Conservation (phyloP, 2,113 vertebrate genomes). For the Hippocampus barbouri region DNA sequence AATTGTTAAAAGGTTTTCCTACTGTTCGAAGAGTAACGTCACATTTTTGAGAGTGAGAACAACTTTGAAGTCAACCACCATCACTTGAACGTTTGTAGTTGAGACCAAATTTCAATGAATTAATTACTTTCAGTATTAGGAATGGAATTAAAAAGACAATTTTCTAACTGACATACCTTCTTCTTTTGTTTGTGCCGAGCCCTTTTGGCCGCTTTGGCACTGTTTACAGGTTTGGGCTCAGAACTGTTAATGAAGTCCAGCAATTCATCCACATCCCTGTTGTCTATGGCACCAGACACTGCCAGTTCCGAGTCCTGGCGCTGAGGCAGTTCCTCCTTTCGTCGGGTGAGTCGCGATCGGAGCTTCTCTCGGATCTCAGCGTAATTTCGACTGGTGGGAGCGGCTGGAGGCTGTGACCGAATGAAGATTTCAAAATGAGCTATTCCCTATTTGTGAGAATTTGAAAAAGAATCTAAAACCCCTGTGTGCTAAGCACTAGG, state of each 20-base stretch:
- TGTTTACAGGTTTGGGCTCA: slow-evolving; percentile 93
- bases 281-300: slow-evolving; percentile 76
- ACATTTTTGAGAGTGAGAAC: too few species aligned
- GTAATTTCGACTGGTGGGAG: slow-evolving; percentile 96
- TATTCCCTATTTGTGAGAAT: not conserved
- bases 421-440: not conserved
- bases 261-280: slow-evolving; percentile 92
- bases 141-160: not conserved
- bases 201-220: slow-evolving; percentile 94
- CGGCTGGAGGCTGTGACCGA: slow-evolving; percentile 84
- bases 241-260: slow-evolving; percentile 97
- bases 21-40: too few species aligned
- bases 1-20: too few species aligned
- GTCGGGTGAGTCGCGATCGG: slow-evolving; percentile 88
- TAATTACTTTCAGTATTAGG: too few species aligned
- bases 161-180: slow-evolving; percentile 77
- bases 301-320: slow-evolving; percentile 85
- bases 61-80: not conserved
- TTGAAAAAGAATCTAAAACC: not conserved
- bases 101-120: not conserved
- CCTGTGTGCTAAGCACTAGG: not conserved
- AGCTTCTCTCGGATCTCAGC: slow-evolving; percentile 97
- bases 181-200: slow-evolving; percentile 99
- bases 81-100: not conserved
- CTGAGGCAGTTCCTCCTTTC: slow-evolving; percentile 93